Conservation (phyloP, 2,888 invertebrate genomes). For the Nesidiocoris tenuis region DNA sequence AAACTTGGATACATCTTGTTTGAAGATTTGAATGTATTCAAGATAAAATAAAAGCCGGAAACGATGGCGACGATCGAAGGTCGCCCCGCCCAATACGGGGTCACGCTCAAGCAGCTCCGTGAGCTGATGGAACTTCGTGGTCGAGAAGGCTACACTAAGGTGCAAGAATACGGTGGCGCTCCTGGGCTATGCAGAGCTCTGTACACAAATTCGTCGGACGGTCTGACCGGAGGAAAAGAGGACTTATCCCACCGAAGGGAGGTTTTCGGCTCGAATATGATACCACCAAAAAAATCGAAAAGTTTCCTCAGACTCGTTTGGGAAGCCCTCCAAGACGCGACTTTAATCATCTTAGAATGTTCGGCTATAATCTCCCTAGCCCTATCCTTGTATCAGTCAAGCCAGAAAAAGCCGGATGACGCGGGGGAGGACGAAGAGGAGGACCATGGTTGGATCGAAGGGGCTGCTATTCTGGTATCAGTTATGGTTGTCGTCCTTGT, state of each 20-base stretch:
- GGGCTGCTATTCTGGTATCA: conserved; percentile 64
- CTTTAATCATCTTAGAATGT: conserved; percentile 96
- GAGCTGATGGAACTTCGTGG: conserved; percentile 64
- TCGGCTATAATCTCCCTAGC: conserved; percentile 97
- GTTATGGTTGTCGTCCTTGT: conserved; percentile 66
- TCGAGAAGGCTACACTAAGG: conserved; percentile 59
- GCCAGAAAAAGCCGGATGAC: too few species aligned
- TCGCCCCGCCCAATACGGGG: conserved; percentile 55
- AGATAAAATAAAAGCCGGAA: background rate
- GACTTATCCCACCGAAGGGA: conserved; percentile 91
- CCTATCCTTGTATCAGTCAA: conserved; percentile 78
- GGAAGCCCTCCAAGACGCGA: conserved; percentile 99
- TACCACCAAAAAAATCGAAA: conserved; percentile 99
- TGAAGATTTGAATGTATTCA: background rate
- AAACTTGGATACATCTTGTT: background rate
- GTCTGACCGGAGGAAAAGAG: conserved; percentile 81
- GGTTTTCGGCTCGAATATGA: conserved; percentile 96
- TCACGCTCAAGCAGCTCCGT: conserved; percentile 60
- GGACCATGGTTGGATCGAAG: conserved; percentile 65
- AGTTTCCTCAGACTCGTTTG: conserved; percentile 97
- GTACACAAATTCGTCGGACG: conserved; percentile 61
- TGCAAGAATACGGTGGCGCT: conserved; percentile 58
- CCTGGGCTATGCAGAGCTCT: conserved; percentile 61
- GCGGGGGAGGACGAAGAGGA: conserved; percentile 47
- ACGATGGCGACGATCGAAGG: conserved; percentile 45